phyloP scores from a whole-genome alignment of 2,113 vertebrate genomes.

The Hippolais icterina region DNA sequence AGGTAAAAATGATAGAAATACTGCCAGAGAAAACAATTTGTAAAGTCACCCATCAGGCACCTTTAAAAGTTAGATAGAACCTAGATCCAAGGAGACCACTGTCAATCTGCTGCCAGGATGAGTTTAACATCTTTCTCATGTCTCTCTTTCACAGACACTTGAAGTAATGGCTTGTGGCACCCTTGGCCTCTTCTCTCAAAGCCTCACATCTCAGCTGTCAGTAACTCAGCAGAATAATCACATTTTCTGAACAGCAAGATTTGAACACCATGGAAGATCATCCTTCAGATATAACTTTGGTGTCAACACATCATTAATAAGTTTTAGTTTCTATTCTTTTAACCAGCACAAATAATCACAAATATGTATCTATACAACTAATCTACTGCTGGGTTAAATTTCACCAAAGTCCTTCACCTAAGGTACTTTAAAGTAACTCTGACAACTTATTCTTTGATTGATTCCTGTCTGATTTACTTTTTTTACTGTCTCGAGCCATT shows the following conservation, averaged over 20 bases:
- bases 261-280: not conserved
- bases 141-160: not conserved
- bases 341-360: not conserved
- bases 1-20: not conserved
- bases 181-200: not conserved
- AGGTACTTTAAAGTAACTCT: not conserved
- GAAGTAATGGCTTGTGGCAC: not conserved
- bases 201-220: not conserved
- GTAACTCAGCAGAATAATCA: not conserved
- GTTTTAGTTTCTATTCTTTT: not conserved
- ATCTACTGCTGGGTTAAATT: not conserved
- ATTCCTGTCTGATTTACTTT: too few species aligned
- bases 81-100: not conserved
- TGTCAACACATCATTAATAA: not conserved
- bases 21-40: not conserved
- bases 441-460: not conserved
- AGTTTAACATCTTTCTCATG: not conserved
- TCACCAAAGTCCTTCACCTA: not conserved
- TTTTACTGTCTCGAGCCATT: not conserved
- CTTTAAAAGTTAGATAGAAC: not conserved
- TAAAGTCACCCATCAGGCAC: not conserved
- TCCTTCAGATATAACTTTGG: not conserved
- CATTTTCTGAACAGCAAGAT: not conserved
- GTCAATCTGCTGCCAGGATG: not conserved
- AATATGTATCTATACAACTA: not conserved